These are phyloP conservation scores for Nerophis ophidion DNA, from an alignment of 2,113 vertebrate genomes.

Conservation along the genomic window DNA sequence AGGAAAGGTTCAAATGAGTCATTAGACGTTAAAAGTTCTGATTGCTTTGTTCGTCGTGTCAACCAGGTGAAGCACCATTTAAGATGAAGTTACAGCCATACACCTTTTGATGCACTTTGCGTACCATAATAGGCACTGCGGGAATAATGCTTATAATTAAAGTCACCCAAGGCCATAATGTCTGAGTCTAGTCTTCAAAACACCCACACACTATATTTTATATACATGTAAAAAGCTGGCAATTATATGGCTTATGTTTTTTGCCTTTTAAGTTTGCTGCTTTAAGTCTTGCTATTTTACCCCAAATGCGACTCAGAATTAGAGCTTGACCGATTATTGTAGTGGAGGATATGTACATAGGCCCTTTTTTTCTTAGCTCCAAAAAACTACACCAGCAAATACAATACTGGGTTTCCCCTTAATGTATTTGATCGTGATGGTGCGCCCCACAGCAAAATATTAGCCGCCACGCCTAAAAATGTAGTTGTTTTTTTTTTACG, in stretches of 20 bases:
- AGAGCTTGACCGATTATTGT: too few relatives aligned
- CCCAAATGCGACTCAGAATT: background rate
- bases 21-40: constrained; percentile 5
- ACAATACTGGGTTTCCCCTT: too few relatives aligned
- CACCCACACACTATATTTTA: background rate
- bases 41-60: constrained; percentile 6
- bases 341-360: too few relatives aligned
- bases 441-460: too few relatives aligned
- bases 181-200: background rate
- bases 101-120: constrained; percentile 12
- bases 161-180: background rate
- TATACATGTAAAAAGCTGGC: background rate
- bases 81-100: constrained; percentile 8
- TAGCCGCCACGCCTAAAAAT: too few relatives aligned
- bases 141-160: constrained; percentile 2
- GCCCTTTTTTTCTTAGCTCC: too few relatives aligned
- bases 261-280: background rate
- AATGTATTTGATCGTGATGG: too few relatives aligned
- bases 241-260: background rate
- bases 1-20: constrained; percentile 8
- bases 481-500: too few relatives aligned
- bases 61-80: background rate
- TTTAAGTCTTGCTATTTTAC: background rate
- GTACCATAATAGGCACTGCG: background rate
- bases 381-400: too few relatives aligned